Base-by-base conservation (phyloP, 2,797 vertebrate species). In the Poeciliopsis infans region DNA sequence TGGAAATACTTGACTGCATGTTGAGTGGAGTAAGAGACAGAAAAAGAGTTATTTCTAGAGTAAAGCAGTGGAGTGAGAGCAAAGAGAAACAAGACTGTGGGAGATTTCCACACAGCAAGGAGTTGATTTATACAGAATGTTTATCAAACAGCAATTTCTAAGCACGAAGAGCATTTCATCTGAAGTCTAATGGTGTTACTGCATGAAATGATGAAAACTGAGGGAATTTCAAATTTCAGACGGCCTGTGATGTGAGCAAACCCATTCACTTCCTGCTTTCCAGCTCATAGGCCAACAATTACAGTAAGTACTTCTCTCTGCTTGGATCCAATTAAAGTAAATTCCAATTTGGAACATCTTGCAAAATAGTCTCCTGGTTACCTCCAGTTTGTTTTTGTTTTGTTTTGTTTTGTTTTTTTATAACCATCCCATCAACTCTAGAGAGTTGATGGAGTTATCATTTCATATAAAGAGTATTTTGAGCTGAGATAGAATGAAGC, bases 321-420 rank as follows among this genome's bases (percentile, higher is more conserved):
- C 47, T 25, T 69, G 86, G 77, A 53, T 92, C 90, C 92, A 74
- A 71, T 82, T 82, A 92, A 91, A 91, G 82, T 90, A 84, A 84
- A 91, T 95, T 92, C 79, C 86, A 87, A 76, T 82, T 90, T 86
- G 86, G 78, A 88, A 82, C 61, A 51, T 90, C 85, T 85, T 77
- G 80, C 18, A n/a, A 45, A 49, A 72, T 77, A 80, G 76, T 86
- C 72, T 89, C 83, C 45, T 45, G 61, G 55, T 77, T 74, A 28
- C 36, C 47, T 84, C 88, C 49, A 59, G 49, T 51, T 36, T 36
- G 10, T 4, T 4, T 39, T 28, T 57, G 36, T 15, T 36, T 39
- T 39, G 36, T 6, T 39, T 36, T 31, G 31, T 31, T 31, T 31
- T 1, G 31, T 3, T 36, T 36, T 76, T 79, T 81, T 80, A 73